These are phyloP conservation scores for Parazoanthus swiftii DNA, from an alignment of 92 coral and sea anemone species.

Conservation along the genomic window DNA sequence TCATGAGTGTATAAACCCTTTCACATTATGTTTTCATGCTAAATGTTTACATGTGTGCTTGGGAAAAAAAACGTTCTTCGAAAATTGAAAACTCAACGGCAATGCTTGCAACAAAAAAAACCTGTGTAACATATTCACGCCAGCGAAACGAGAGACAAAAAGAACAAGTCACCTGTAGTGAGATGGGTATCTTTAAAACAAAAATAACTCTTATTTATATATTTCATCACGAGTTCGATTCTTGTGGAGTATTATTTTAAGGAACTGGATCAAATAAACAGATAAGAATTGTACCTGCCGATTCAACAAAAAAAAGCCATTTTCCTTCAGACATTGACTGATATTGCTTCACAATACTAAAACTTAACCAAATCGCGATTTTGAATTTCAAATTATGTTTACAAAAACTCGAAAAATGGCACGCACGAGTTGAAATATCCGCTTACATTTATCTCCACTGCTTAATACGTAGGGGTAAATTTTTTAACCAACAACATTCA, in stretches of 20 bases:
- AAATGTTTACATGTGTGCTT: neutral
- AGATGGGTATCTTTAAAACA: neutral
- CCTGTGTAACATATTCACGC: neutral
- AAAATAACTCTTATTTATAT: neutral
- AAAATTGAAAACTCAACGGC: neutral
- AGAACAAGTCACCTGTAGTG: neutral
- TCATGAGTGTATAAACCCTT: no score
- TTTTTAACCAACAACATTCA: neutral
- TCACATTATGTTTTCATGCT: neutral
- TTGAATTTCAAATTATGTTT: constrained; percentile 2
- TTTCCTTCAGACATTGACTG: no score
- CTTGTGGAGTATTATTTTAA: no score
- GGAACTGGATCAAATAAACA: neutral
- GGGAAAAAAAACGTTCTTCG: neutral
- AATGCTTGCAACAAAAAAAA: neutral
- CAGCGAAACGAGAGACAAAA: no score
- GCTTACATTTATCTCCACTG: neutral
- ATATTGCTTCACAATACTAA: neutral
- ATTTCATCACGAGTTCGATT: no score
- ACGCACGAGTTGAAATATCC: neutral
- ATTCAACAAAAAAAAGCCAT: no score
- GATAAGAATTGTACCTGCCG: neutral
- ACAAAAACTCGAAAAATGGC: neutral
- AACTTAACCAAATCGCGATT: neutral
- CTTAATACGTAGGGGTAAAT: neutral